Evolutionary conservation across 1,140 invertebrate genomes (phyloP), one percentile per base, ranked within the genome.

Genomic region (Melipona quadrifasciata): DNA sequence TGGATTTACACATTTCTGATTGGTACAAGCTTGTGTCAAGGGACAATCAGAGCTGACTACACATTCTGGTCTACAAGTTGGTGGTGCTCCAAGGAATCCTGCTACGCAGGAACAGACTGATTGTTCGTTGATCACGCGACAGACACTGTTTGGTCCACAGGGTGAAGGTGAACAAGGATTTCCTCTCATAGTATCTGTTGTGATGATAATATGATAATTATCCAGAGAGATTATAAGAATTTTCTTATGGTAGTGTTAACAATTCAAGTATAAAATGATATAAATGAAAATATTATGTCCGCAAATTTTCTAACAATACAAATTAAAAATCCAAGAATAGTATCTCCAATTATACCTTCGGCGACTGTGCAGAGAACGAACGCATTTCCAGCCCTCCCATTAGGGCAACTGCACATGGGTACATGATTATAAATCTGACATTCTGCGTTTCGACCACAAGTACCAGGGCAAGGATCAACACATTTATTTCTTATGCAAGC

Each of bases 401-500:
- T 73, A 8, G 93, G 91, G 85, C 96, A 96, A 85, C 94, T 94
- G 87, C 96, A 98, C 75, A 96, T 95, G 16, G 97, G 96, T 68
- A 96, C 96, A 91, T 97, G 97, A 89, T 97, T 97, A 75, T 96
- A 95, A 3, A 97, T 96, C 34, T 95, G 95, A 92, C 97, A 97
- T 74, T 95, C 90, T 34, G 97, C 96, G 91, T 96, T 96, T 79
- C 96, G 95, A 1, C 97, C 97, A 93, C 97, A 98, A 61, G 81
- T 65, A 51, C 96, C 97, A 67, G 96, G 95, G 86, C 97, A 98
- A 57, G 98, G 97, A 94, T 98, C 97, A 82, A 96, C 94, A 91
- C 98, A 98, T 93, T 97, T 97, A 88, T 97, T 97, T 70, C 96
- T 96, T 83, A 97, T 97, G 93, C 98, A 99, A 1, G 97, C 96